Conservation (phyloP, 2,113 vertebrate genomes). For the Hippocampus barbouri region DNA sequence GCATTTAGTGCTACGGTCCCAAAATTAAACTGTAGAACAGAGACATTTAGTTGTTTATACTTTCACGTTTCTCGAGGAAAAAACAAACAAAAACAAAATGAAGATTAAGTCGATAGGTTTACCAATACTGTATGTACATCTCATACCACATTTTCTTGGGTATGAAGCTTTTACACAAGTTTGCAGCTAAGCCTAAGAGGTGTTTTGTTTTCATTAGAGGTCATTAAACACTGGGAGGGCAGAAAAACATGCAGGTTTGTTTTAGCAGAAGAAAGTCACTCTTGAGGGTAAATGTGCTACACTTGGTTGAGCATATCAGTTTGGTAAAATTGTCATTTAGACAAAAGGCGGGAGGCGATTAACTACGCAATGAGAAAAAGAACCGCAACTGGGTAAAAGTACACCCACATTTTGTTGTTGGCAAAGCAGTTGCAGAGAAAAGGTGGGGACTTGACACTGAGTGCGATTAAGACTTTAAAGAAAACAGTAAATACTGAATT, state of each 20-base stretch:
- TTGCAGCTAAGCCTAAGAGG: constrained; percentile 13
- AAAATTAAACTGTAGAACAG: constrained; percentile 9
- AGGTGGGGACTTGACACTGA: neutral
- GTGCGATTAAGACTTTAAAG: too few relatives aligned
- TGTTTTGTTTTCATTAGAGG: constrained; percentile 15
- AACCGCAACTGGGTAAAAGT: neutral
- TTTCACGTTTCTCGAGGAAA: constrained; percentile 46
- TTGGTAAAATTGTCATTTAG: neutral
- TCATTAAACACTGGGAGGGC: neutral
- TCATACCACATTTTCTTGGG: constrained; percentile 26
- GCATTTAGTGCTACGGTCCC: too few relatives aligned
- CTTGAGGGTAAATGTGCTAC: neutral
- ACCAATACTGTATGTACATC: constrained; percentile 32
- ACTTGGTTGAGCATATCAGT: neutral
- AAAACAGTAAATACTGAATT: too few relatives aligned
- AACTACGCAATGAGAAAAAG: neutral
- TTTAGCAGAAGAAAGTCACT: neutral
- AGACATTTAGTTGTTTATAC: constrained; percentile 21
- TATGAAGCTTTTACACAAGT: constrained; percentile 51
- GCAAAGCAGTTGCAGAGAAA: constrained; percentile 13
- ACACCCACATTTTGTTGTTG: neutral
- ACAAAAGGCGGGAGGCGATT: neutral
- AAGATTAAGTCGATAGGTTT: constrained; percentile 23
- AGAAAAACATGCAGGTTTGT: neutral
- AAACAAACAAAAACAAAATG: constrained; percentile 13